Base-by-base conservation (phyloP, 2,797 vertebrate species). In the Tangara arthus region DNA sequence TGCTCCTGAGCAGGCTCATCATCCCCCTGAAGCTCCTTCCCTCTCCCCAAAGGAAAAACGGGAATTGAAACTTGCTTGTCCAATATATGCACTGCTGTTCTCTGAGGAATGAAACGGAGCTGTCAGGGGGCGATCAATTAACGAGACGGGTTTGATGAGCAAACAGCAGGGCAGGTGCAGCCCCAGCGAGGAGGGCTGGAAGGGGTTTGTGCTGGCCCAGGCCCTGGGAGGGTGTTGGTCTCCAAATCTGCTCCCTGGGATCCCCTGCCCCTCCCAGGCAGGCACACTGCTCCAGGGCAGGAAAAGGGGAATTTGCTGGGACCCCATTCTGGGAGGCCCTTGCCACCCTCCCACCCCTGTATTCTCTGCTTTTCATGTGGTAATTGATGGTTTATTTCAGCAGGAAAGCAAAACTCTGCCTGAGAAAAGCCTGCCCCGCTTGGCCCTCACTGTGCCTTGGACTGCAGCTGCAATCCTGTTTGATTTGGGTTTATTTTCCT, bases 221-320 rank as follows among this genome's bases (percentile, higher is more conserved):
- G n/a, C 6, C 39, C 18, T 23, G 61, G 21, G 34, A 64, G 17
- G 2, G n/a, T 60, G 0, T 0, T 35, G 5, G 42, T 39, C 39
- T 6, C 26, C 30, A 23, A 37, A 49, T 9, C 21, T 79, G 32
- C 35, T 39, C 8, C 11, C 42, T 70, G 2, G 2, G 24, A 37
- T 47, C 32, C 28, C n/a, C 44, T 34, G 37, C 4, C 42, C 41
- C 32, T 76, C 27, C 46, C 21, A 13, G 44, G 10, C 59, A 68
- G 73, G 30, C 11, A 6, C 44, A 0, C 21, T 37, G 66, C 59
- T 34, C 21, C 13, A 4, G 5, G 64, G 64, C 41, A 80, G 27
- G 27, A 24, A 34, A n/a, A 52, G 30, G 35, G 30, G 18, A 9
- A 2, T 30, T 60, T 49, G 34, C 26, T 4, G 24, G 24, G 14